Percentiles rank a stretch among this genome's conserved stretches.
Conservation (phyloP, 2,888 invertebrate species). For the Ischnus inquisitorius region DNA sequence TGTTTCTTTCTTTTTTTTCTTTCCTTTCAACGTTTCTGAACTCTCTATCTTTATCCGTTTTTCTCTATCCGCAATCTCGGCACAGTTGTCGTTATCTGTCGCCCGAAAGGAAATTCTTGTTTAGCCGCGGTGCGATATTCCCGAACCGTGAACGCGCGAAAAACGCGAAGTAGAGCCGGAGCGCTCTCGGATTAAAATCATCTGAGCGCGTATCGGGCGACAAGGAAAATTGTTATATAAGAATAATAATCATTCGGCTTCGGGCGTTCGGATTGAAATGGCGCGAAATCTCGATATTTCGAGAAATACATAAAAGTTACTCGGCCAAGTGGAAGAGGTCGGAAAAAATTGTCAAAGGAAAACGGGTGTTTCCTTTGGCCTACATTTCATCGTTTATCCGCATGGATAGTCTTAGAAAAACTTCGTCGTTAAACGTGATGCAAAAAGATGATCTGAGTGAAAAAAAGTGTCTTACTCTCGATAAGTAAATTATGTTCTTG, state of each 20-base stretch:
- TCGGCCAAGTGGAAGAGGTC: neutral
- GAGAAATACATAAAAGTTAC: neutral
- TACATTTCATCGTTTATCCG: neutral
- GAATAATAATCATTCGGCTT: conserved; percentile 34
- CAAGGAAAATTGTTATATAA: neutral
- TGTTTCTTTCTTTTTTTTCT: conserved; percentile 27
- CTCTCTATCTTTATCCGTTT: conserved; percentile 25
- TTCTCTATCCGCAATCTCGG: conserved; percentile 12
- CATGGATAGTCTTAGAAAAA: neutral
- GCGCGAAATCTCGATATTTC: neutral
- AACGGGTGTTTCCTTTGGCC: neutral
- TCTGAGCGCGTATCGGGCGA: conserved; percentile 5
- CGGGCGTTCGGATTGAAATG: conserved; percentile 22
- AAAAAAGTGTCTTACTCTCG: neutral
- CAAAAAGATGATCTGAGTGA: too few relatives aligned
- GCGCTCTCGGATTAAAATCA: conserved; percentile 37
- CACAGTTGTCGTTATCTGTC: conserved; percentile 20
- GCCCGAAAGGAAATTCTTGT: conserved; percentile 28
- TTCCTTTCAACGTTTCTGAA: conserved; percentile 6
- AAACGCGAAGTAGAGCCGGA: neutral
- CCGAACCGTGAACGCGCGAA: neutral
- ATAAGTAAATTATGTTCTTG: too few relatives aligned
- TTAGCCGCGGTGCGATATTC: neutral
- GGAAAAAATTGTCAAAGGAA: conserved; percentile 5
- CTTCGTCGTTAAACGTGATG: neutral